Evolutionary conservation across 2,797 vertebrate genomes (phyloP), one percentile per base, ranked within the genome.

Genomic region (Okamejei kenojei): DNA sequence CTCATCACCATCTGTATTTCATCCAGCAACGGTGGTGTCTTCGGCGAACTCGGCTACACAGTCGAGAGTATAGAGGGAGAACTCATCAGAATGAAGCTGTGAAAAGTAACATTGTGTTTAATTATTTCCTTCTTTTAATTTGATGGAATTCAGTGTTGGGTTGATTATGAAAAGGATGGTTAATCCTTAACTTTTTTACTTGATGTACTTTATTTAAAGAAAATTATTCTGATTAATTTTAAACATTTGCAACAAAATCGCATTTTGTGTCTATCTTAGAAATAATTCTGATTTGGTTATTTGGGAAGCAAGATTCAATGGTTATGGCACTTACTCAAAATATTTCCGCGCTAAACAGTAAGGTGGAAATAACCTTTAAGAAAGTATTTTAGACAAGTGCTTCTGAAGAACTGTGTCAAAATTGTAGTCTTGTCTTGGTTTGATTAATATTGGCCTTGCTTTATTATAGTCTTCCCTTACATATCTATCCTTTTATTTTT

Each of bases 401-500:
- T 65, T 88, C 84, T 88, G 32, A 17, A 35, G 61, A n/a, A 35
- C 84, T n/a, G 17, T 88, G 61, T 35, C 17, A n/a, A 54, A 32
- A n/a, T 65, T 88, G 32, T 88, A 23, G 68, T 88, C n/a, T 86
- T 63, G 82, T 61, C 58, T 88, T 68, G n/a, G 15, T n/a, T 65
- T 88, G 84, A 68, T 68, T 65, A 68, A 88, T 88, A 32, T 63
- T 88, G n/a, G 32, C 35, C 68, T 61, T 68, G 84, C 61, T 17
- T 32, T 35, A 35, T 68, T 68, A 35, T 65, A 68, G 63, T 88
- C 68, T 68, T 68, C 84, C 63, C 19, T 88, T 17, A n/a, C 63
- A 88, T 88, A 88, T 88, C 84, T 68, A 68, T 68, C n/a, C 84
- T 88, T 88, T 88, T 88, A 88, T 68, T 88, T 13, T 65, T 68